These are phyloP conservation scores for Candidula unifasciata DNA, from an alignment of 2,888 invertebrate genomes.

Conservation along the genomic window DNA sequence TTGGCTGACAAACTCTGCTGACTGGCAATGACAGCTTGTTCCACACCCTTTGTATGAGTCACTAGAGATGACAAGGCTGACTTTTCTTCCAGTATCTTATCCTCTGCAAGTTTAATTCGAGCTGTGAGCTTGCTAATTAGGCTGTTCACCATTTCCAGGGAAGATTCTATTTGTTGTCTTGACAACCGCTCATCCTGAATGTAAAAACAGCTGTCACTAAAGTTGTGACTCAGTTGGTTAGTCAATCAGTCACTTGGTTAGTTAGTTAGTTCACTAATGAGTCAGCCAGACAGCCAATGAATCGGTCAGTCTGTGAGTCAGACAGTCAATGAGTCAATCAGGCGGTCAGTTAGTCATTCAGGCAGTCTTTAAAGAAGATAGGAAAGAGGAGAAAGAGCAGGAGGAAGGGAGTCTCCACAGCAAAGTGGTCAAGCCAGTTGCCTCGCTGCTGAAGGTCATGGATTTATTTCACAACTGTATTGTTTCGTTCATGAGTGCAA, in stretches of 20 bases:
- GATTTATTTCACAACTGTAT: no score
- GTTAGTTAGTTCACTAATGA: not conserved
- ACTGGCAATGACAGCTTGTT: constrained; percentile 73
- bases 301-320: not conserved
- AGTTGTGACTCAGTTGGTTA: not conserved
- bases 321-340: no score
- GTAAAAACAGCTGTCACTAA: no score
- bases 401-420: no score
- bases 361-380: no score
- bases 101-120: constrained; percentile 74
- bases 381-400: no score
- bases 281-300: no score
- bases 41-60: constrained; percentile 74
- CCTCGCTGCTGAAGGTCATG: no score
- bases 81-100: constrained; percentile 73
- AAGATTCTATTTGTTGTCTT: constrained; percentile 73
- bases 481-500: no score
- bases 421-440: no score
- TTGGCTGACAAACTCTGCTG: constrained; percentile 73
- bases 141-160: constrained; percentile 73
- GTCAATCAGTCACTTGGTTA: no score
- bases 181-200: constrained; percentile 72
- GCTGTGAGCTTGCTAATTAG: constrained; percentile 71
- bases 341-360: no score
- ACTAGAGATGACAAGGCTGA: constrained; percentile 69